Base-by-base conservation (phyloP, 2,888 invertebrate genomes). In the Sinohyriopsis cumingii region DNA sequence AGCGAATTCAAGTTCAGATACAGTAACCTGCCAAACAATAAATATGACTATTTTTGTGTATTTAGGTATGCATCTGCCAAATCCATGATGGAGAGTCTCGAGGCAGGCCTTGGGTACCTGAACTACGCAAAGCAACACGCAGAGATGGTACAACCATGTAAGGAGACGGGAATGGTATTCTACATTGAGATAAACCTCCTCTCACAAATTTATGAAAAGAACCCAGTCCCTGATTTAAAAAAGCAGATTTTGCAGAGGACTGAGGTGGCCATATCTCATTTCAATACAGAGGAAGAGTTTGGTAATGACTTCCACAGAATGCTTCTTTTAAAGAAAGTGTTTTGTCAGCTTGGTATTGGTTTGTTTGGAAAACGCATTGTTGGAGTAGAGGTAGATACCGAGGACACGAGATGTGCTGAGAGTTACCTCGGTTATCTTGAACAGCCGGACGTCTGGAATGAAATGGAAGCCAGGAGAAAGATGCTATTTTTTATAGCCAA, bases 141-240 rank as follows among this genome's bases (percentile, higher is more conserved):
- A 4, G 72, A 74, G 22, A 25, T 68, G 15, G 65, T 79, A 5
- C 60, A 65, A 6, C 71, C 77, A 9, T 76, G 79, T 66, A 76
- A 73, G 28, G 75, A 76, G 57, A 73, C 77, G 1, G 79, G 79
- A 15, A 72, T 79, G 62, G 77, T 79, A 18, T 69, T 70, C 53
- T 79, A 79, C 66, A 77, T 79, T 24, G 70, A 76, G 61, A 72
- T 73, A 5, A 79, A 79, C 56, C 67, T 79, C 56, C 54, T 79
- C 3, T 69, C 72, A 24, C 67, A 73, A 57, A 72, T 68, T 67
- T 79, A 77, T 56, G 73, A 73, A 65, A 45, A 63, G 12, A 22
- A 33, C 54, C 75, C 71, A 3, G 55, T 63, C 18, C 33, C 33
- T 22, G 54, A 63, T 33, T 59, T 75, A n/a, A 79, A 78, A 65